Percentiles rank a stretch among this genome's conserved stretches.
Conservation (phyloP, 2,113 vertebrate genomes). For the Empidonax traillii region DNA sequence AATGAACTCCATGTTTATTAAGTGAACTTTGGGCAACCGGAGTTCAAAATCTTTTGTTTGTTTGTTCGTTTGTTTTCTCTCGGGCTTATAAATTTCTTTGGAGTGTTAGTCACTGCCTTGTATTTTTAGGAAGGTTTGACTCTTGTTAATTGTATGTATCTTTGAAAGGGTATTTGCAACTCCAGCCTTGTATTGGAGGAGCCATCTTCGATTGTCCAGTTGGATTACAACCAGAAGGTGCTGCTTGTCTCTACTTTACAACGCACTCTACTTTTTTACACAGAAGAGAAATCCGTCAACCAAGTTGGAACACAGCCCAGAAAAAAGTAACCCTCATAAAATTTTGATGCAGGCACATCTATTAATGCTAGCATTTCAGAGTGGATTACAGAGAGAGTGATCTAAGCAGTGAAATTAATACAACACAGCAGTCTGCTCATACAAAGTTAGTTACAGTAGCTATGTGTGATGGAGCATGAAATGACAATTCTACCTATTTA, state of each 20-base stretch:
- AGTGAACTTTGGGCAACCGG: neutral
- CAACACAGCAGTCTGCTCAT: neutral
- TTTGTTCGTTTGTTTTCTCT: neutral
- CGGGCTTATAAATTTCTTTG: neutral
- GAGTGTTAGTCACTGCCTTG: neutral
- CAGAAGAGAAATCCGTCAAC: conserved; percentile 82
- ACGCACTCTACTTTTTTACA: conserved; percentile 88
- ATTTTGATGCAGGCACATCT: neutral
- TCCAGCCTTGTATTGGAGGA: conserved; percentile 89
- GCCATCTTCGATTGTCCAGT: conserved; percentile 86
- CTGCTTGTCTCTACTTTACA: conserved; percentile 90
- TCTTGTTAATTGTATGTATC: neutral
- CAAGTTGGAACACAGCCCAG: conserved; percentile 91
- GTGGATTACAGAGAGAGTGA: neutral
- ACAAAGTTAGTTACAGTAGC: neutral
- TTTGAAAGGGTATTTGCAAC: conserved; percentile 84
- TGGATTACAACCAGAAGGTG: conserved; percentile 94
- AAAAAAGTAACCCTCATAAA: conserved; percentile 80
- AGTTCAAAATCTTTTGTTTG: neutral
- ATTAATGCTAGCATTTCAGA: neutral
- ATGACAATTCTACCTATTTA: neutral
- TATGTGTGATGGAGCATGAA: neutral
- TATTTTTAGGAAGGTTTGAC: neutral
- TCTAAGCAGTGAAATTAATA: neutral
- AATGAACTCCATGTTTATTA: neutral